These are phyloP conservation scores for Tipula unca DNA, from an alignment of 2,888 invertebrate genomes.

Conservation along the genomic window DNA sequence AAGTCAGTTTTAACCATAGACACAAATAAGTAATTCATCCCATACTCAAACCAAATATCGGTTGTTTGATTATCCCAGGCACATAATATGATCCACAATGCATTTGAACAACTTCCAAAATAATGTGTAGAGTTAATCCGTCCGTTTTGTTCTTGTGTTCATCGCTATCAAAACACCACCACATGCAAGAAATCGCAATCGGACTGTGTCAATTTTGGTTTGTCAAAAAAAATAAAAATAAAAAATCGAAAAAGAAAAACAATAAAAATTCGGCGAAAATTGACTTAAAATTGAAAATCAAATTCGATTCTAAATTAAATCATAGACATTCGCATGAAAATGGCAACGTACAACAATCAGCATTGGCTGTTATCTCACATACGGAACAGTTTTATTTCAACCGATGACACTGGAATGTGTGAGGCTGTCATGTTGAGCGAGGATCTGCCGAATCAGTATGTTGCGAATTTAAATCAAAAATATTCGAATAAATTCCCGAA, in stretches of 20 bases:
- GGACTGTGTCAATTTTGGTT: background rate
- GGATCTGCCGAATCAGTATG: conserved; percentile 58
- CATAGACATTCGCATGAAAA: conserved; percentile 34
- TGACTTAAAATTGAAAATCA: conserved; percentile 9
- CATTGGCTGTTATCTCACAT: conserved; percentile 90
- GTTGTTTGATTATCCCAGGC: background rate
- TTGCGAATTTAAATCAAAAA: conserved; percentile 35
- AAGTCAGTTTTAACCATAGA: background rate
- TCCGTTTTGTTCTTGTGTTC: background rate
- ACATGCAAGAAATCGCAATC: background rate
- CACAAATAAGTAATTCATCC: background rate
- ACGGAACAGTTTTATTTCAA: conserved; percentile 87
- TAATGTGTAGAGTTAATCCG: background rate
- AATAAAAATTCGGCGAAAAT: background rate
- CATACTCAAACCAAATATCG: background rate
- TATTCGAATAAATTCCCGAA: conserved; percentile 35
- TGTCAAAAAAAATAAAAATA: background rate
- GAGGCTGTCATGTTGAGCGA: conserved; percentile 86
- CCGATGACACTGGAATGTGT: conserved; percentile 92
- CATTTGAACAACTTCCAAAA: background rate
- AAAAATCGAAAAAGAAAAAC: background rate
- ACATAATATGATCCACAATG: background rate
- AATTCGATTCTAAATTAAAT: background rate
- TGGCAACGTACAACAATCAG: conserved; percentile 93
- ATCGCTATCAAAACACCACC: background rate